Conservation (phyloP, 1,140 invertebrate genomes). For the Heliconius hermathena region DNA sequence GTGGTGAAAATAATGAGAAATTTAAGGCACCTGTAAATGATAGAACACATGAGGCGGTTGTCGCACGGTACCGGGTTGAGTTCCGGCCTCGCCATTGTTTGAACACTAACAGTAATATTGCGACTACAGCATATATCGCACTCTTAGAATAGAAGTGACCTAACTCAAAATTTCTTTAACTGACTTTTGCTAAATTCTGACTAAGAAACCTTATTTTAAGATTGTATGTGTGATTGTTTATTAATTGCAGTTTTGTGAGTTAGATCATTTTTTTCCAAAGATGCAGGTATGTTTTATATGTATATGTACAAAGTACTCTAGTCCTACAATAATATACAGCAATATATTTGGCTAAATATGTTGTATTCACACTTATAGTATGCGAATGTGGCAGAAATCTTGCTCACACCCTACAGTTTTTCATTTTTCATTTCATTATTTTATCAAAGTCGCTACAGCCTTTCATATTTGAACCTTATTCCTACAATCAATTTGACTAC, state of each 20-base stretch:
- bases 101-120: slow-evolving; percentile 8
- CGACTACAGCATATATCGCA: neutral
- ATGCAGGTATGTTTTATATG: neutral
- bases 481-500: neutral
- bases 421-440: neutral
- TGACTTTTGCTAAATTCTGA: neutral
- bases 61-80: neutral
- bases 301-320: slow-evolving; percentile 18
- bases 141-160: neutral
- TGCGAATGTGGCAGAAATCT: neutral
- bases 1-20: neutral
- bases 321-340: slow-evolving; percentile 23
- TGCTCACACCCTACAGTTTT: neutral
- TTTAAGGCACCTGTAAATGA: slow-evolving; percentile 31
- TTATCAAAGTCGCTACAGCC: neutral
- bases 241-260: neutral
- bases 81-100: slow-evolving; percentile 3
- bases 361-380: slow-evolving; percentile 16
- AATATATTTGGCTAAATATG: slow-evolving; percentile 34
- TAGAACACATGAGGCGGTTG: neutral
- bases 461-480: neutral
- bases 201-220: neutral
- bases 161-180: neutral
- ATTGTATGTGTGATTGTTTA: neutral
- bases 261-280: neutral